phyloP scores from a whole-genome alignment of 2,888 invertebrate species.

The Calliopum simillimum region DNA sequence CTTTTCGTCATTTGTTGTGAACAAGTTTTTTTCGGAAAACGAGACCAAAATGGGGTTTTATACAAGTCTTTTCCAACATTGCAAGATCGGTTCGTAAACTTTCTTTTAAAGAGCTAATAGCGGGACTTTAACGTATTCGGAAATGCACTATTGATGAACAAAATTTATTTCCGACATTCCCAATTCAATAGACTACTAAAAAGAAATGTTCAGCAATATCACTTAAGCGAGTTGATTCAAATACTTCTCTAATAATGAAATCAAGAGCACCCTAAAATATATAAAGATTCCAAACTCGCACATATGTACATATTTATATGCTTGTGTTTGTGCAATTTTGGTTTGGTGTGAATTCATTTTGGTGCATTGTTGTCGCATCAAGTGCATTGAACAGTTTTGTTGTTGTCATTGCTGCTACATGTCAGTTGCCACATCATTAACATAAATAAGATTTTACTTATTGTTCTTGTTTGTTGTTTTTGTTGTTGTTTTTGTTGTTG shows the following conservation, averaged over 20 bases:
- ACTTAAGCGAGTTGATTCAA: too few relatives aligned
- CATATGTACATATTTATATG: slow-evolving; percentile 3
- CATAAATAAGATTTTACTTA: slow-evolving; percentile 37
- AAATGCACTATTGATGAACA: too few relatives aligned
- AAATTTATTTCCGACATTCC: too few relatives aligned
- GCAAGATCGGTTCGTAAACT: too few relatives aligned
- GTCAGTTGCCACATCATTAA: slow-evolving; percentile 42
- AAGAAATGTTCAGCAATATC: too few relatives aligned
- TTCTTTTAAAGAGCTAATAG: too few relatives aligned
- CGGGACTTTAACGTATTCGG: too few relatives aligned
- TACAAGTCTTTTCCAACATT: too few relatives aligned
- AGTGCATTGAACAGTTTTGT: slow-evolving; percentile 36
- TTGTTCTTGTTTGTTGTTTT: slow-evolving; percentile 18
- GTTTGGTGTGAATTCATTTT: slow-evolving; percentile 20
- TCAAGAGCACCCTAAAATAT: background rate
- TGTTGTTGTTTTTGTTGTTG: slow-evolving; percentile 22
- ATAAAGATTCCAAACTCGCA: background rate
- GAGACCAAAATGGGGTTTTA: too few relatives aligned
- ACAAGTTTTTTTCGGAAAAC: too few relatives aligned
- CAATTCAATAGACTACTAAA: too few relatives aligned
- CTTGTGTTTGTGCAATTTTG: slow-evolving; percentile 21
- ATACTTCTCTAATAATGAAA: background rate
- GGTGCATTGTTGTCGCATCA: slow-evolving; percentile 38
- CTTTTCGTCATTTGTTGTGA: too few relatives aligned
- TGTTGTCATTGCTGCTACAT: slow-evolving; percentile 17